Evolutionary conservation across 1,140 invertebrate genomes (phyloP), one percentile per base, ranked within the genome.

Genomic region (Antheraea mylitta): DNA sequence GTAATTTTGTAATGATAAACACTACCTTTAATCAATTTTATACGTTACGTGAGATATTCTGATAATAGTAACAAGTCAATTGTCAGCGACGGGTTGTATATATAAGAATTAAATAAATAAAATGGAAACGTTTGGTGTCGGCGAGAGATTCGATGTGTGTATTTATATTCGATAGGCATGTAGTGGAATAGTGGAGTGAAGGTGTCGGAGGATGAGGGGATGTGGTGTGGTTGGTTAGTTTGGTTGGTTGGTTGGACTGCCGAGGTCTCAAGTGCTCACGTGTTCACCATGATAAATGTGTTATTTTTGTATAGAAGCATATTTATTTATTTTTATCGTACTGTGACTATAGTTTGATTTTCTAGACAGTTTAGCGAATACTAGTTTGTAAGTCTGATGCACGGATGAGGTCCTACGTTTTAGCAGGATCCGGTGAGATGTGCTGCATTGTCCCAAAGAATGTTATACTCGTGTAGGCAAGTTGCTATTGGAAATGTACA

Each of bases 281-380:
- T 90, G 85, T 89, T 89, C 87, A 87, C 80, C 79, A 82, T 42
- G 81, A 80, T 82, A 83, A 83, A 85, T 87, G 81, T 86, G 84
- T 82, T 85, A 89, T 90, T 91, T 90, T 89, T 91, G 86, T 91
- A 91, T 88, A 90, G 89, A 90, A 79, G 82, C 81, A 85, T 90
- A 91, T 91, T 91, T 90, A 89, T 91, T 91, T 89, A 90, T 90
- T 91, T 42, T 81, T 81, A 73, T 79, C 71, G 74, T 81, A 80
- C 68, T 70, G 77, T 80, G 81, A 82, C 75, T 75, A 82, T 87
- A 84, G 82, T 86, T 90, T 82, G 72, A 86, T 84, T 84, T 82
- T 79, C 67, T 90, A 87, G 86, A 78, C 83, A 80, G 78, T 80
- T 79, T 91, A 90, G 86, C 81, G 74, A 89, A 87, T 89, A 85